Evolutionary conservation across 2,888 invertebrate genomes (phyloP), one percentile per base, ranked within the genome.

Genomic region (Hyppa rectilinea): DNA sequence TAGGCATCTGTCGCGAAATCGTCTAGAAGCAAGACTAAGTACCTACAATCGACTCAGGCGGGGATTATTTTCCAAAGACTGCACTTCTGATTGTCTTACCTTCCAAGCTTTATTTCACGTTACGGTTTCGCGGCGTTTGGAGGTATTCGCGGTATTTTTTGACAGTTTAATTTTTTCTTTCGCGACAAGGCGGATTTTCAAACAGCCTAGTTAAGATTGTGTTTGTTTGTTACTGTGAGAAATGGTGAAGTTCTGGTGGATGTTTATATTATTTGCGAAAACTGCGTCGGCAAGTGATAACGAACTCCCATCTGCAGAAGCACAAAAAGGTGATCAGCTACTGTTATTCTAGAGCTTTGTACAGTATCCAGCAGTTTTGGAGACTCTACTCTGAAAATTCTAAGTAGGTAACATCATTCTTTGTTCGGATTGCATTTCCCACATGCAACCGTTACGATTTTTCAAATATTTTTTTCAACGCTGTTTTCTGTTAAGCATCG

Each of bases 221-320:
- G 95, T 92, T 87, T 90, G 86, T 85, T 85, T 87, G 88, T 88
- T 90, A 87, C 90, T 88, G 90, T 92, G 90, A 93, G 85, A 87
- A 91, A 95, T 95, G 95, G 93, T 95, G 95, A 94, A 89, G 90
- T 95, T 95, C 82, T 95, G 95, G 96, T 96, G 96, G 96, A 92
- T 96, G 94, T 94, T 95, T 87, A 89, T 96, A 87, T 91, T 95
- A 81, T 93, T 94, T 87, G 93, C 94, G 89, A 95, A 94, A 91
- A 94, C 91, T 87, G 94, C 92, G 77, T 94, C 92, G 85, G 92
- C 94, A 89, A 95, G 93, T 90, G 94, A 95, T 82, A 96, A 95
- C 85, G 89, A 92, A 72, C 85, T 96, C 75, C 89, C 92, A 34
- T 90, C 87, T 78, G 85, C 87, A 71, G 93, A 93, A 75, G 83